Conservation (phyloP, 64 coral and sea anemone species). For the Montipora foliosa region DNA sequence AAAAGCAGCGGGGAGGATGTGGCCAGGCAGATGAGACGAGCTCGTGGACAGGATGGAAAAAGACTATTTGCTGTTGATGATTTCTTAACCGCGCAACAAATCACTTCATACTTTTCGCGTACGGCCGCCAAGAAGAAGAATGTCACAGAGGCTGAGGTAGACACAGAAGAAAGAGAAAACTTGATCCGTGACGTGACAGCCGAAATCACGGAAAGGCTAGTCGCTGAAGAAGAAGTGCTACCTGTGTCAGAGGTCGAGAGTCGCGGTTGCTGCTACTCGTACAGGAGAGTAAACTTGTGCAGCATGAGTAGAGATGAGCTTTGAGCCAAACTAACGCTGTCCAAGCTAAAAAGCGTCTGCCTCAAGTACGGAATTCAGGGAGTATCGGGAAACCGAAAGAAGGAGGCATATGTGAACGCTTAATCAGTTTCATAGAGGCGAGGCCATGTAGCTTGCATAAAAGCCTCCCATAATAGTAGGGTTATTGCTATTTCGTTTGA, state of each 20-base stretch:
- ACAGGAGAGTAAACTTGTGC: not conserved
- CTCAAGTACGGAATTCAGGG: not conserved
- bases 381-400: not conserved
- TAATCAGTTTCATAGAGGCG: not conserved
- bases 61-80: conserved; percentile 40
- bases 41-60: conserved; percentile 31
- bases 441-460: not conserved
- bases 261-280: not conserved
- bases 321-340: not conserved
- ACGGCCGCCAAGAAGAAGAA: conserved; percentile 35
- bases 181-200: conserved; percentile 3
- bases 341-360: not conserved
- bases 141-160: not conserved
- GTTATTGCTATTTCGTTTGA: too few species aligned
- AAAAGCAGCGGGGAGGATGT: conserved; percentile 40
- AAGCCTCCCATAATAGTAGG: not conserved
- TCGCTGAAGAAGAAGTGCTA: conserved; percentile 27
- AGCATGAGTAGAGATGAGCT: conserved; percentile 3
- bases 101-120: conserved; percentile 48
- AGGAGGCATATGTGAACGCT: not conserved
- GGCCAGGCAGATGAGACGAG: conserved; percentile 56
- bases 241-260: conserved; percentile 9
- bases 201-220: conserved; percentile 5
- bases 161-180: conserved; percentile 28
- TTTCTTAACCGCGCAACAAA: conserved; percentile 39